Evolutionary conservation across 2,888 invertebrate species (phyloP).

Genomic region (Cephus pygmeus): DNA sequence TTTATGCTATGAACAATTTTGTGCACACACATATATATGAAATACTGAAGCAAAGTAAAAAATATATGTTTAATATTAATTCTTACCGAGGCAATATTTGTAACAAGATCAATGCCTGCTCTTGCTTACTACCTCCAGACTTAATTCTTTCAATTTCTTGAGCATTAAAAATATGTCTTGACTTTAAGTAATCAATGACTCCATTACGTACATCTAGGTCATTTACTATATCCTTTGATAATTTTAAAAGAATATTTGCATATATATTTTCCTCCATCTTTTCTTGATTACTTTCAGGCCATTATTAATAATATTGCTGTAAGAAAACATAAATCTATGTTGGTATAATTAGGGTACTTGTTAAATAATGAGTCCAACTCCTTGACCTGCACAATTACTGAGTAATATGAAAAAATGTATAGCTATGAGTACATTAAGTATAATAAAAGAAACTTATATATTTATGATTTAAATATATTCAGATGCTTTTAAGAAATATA

Average conservation of each 20-base stretch:
- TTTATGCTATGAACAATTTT: not conserved
- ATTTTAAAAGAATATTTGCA: conserved; percentile 41
- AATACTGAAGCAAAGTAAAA: not conserved
- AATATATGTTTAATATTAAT: not conserved
- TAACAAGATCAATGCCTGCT: conserved; percentile 47
- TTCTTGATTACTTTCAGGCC: not conserved
- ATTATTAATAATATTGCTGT: not conserved
- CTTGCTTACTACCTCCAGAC: conserved; percentile 33
- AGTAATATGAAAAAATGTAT: not conserved
- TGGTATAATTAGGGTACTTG: not conserved
- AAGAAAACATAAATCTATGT: not conserved
- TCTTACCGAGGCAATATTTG: conserved; percentile 50
- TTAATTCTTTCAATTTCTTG: conserved; percentile 47
- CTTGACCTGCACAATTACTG: not conserved
- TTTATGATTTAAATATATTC: not conserved
- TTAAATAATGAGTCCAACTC: not conserved
- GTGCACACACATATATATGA: not conserved
- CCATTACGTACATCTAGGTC: conserved; percentile 57
- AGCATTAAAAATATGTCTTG: conserved; percentile 46
- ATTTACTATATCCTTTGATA: conserved; percentile 41
- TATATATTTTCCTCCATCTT: conserved; percentile 42
- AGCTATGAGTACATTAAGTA: not conserved
- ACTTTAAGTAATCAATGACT: conserved; percentile 44
- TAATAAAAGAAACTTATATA: not conserved
- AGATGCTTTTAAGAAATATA: not conserved